Conservation (phyloP, 2,888 invertebrate species). For the Tachina grossa region DNA sequence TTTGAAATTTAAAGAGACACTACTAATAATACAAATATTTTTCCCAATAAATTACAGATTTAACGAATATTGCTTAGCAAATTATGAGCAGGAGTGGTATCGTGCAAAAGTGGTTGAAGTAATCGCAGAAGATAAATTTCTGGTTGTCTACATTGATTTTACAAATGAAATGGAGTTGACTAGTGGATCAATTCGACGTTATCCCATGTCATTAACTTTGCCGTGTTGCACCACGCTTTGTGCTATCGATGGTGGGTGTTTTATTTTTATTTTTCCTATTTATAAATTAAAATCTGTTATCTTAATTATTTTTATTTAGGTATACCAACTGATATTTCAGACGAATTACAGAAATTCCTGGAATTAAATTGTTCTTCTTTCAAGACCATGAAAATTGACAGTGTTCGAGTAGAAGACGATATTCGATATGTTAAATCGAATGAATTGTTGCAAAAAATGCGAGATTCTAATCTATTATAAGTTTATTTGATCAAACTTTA, state of each 20-base stretch:
- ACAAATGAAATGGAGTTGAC: slow-evolving; percentile 72
- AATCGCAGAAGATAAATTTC: slow-evolving; percentile 58
- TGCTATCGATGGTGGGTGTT: slow-evolving; percentile 72
- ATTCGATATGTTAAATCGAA: slow-evolving; percentile 49
- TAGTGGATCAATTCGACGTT: slow-evolving; percentile 72
- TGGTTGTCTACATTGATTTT: slow-evolving; percentile 75
- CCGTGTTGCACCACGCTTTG: slow-evolving; percentile 74
- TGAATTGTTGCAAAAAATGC: slow-evolving; percentile 60
- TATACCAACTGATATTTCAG: slow-evolving; percentile 57
- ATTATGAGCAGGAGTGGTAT: slow-evolving; percentile 74
- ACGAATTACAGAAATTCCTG: slow-evolving; percentile 54
- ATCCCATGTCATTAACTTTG: slow-evolving; percentile 72
- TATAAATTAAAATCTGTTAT: not conserved
- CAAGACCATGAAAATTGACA: slow-evolving; percentile 55
- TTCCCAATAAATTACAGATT: slow-evolving; percentile 48
- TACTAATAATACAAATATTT: not conserved
- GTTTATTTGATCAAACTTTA: not conserved
- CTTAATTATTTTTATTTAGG: slow-evolving; percentile 47
- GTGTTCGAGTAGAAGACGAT: slow-evolving; percentile 47
- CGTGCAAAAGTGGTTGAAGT: slow-evolving; percentile 73
- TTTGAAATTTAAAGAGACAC: not conserved
- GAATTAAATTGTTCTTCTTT: slow-evolving; percentile 46
- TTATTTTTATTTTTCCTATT: not conserved
- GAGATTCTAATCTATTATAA: slow-evolving; percentile 43
- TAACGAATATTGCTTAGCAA: slow-evolving; percentile 75